A percentile compares a stretch with the other conserved stretches of the same genome.
Evolutionary conservation across 2,888 invertebrate species (phyloP).

Genomic region (Ormyrus nitidulus): DNA sequence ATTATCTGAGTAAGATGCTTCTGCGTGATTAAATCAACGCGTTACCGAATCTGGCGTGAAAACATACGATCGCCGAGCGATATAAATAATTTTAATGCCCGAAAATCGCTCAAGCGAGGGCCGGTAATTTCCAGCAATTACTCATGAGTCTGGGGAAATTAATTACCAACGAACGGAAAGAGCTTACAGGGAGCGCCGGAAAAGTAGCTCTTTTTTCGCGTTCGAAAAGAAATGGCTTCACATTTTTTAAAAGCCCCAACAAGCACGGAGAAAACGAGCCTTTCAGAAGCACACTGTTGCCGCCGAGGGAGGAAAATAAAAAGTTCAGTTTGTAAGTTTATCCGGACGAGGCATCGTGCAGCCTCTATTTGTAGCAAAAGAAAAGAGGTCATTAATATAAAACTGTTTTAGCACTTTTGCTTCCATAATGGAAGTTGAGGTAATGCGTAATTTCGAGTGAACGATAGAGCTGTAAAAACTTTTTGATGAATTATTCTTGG

Average conservation of each 20-base stretch:
- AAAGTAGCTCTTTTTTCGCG: constrained; percentile 20
- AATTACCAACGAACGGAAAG: constrained; percentile 47
- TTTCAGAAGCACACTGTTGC: constrained; percentile 32
- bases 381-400: constrained; percentile 29
- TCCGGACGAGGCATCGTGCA: constrained; percentile 1
- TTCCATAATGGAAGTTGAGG: not conserved
- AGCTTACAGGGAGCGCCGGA: constrained; percentile 11
- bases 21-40: too few species aligned
- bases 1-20: too few species aligned
- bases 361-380: too few species aligned
- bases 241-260: constrained; percentile 40
- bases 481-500: too few species aligned
- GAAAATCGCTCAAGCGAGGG: too few species aligned
- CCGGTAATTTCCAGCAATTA: constrained; percentile 40
- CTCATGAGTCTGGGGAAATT: constrained; percentile 43
- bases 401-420: constrained; percentile 21
- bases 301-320: not conserved
- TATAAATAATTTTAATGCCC: too few species aligned
- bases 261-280: constrained; percentile 32
- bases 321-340: constrained; percentile 41
- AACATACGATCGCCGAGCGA: too few species aligned
- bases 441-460: not conserved
- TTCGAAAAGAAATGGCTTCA: constrained; percentile 44
- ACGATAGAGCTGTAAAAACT: too few species aligned
- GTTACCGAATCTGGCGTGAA: too few species aligned